These are phyloP conservation scores for Sebastes kiyomatsui DNA, from an alignment of 2,797 vertebrate genomes.

Conservation along the genomic window DNA sequence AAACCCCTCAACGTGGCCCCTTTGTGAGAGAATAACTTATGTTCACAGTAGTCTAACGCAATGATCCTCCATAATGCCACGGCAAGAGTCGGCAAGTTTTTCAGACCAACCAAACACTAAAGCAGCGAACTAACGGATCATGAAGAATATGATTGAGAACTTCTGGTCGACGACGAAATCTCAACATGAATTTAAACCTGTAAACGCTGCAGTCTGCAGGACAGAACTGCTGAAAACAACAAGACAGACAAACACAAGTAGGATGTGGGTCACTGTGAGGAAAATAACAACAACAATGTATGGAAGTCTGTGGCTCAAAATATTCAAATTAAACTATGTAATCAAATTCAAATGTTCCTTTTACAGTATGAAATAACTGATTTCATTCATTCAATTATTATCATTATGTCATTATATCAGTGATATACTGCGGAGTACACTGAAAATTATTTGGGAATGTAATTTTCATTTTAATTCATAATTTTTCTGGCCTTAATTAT, in stretches of 20 bases:
- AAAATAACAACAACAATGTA: not conserved
- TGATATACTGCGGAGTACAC: no score
- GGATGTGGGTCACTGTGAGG: not conserved
- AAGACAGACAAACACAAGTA: not conserved
- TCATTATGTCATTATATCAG: not conserved
- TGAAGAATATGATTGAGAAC: not conserved
- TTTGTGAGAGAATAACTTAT: not conserved
- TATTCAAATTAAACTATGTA: not conserved
- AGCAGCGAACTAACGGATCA: not conserved
- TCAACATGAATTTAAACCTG: not conserved
- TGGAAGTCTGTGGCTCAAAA: not conserved
- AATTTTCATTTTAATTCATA: not conserved
- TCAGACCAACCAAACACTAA: not conserved
- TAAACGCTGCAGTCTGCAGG: not conserved
- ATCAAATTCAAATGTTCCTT: not conserved
- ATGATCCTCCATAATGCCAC: not conserved
- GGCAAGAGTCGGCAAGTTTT: not conserved
- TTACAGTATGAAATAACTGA: not conserved
- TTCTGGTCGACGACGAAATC: not conserved
- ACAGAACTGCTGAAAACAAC: not conserved
- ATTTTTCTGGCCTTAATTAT: not conserved
- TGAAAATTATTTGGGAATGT: not conserved
- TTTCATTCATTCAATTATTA: not conserved
- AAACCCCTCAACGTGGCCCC: not conserved
- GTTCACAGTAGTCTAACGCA: slow-evolving; percentile 1